phyloP scores from a whole-genome alignment of 2,113 vertebrate species.

The Hyla sarda region DNA sequence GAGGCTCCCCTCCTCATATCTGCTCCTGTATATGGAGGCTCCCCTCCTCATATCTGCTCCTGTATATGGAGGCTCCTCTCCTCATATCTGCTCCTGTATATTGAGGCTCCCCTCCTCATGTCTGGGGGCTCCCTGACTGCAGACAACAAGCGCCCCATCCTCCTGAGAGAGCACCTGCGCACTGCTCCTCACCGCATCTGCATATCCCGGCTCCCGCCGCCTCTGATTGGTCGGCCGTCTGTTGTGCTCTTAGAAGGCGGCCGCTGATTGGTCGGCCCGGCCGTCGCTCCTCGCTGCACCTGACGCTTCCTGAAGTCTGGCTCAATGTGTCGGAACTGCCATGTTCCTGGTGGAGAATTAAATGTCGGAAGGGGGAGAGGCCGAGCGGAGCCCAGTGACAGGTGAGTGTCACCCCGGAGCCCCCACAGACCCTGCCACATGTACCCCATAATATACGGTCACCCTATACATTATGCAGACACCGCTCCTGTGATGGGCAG shows the following conservation, averaged over 20 bases:
- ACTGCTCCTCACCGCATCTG: conserved; percentile 14
- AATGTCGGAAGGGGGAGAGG: neutral
- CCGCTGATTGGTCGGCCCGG: conserved; percentile 55
- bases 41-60: no score
- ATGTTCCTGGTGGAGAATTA: conserved; percentile 31
- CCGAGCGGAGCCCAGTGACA: neutral
- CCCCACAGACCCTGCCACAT: no score
- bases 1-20: no score
- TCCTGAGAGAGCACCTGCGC: conserved; percentile 26
- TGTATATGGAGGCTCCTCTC: no score
- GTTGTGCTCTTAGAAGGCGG: neutral
- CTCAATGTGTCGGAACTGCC: conserved; percentile 58
- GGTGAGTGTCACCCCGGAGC: conserved; percentile 1
- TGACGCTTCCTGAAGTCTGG: conserved; percentile 63
- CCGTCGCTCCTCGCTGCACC: conserved; percentile 60
- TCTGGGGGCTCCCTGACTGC: neutral
- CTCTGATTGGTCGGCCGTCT: neutral
- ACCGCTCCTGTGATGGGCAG: no score
- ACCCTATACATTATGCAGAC: neutral
- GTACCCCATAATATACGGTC: neutral
- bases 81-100: no score
- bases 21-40: no score
- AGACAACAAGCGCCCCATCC: neutral
- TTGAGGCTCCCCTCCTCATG: no score
- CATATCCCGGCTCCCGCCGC: conserved; percentile 10